phyloP scores from a whole-genome alignment of 2,113 vertebrate species.

The Vulpes lagopus region DNA sequence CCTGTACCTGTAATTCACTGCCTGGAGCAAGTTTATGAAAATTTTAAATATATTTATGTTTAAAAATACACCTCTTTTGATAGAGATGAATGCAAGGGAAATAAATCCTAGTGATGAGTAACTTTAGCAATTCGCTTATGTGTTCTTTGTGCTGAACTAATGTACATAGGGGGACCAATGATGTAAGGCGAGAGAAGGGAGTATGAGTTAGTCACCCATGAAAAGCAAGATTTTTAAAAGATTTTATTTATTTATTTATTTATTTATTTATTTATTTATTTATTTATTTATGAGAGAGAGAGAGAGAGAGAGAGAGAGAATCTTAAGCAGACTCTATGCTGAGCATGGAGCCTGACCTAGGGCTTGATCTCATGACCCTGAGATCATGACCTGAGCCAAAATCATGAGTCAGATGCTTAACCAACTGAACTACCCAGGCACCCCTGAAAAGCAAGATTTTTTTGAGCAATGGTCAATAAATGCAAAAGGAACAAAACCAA shows the following conservation, averaged over 20 bases:
- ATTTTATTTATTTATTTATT: neutral
- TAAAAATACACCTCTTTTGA: constrained; percentile 16
- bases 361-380: neutral
- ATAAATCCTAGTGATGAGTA: neutral
- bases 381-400: neutral
- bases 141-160: neutral
- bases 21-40: neutral
- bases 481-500: neutral
- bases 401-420: neutral
- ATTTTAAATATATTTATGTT: constrained; percentile 19
- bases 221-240: neutral
- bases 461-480: neutral
- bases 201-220: neutral
- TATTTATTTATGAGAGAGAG: neutral
- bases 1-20: neutral
- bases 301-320: neutral
- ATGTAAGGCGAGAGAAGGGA: neutral
- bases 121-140: neutral
- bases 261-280: too few relatives aligned
- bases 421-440: neutral
- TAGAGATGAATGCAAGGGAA: neutral
- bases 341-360: neutral
- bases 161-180: neutral
- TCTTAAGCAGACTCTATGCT: neutral
- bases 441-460: neutral